These are phyloP conservation scores for Struthio camelus DNA, from an alignment of 2,113 vertebrate species.

Conservation along the genomic window DNA sequence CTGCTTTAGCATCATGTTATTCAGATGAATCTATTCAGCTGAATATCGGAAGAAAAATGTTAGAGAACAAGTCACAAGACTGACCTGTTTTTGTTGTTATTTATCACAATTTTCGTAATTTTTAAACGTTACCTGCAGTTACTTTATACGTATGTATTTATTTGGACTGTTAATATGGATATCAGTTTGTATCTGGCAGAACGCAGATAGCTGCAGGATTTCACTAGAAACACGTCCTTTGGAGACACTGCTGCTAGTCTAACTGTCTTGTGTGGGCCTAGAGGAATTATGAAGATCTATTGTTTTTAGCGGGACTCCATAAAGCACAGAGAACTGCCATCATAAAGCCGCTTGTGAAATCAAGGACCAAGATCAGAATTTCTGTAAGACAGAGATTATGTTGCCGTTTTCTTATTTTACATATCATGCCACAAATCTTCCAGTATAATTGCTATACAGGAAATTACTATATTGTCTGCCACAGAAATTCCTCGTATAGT, in stretches of 20 bases:
- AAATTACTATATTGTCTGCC: not conserved
- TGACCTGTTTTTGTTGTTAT: not conserved
- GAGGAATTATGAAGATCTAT: not conserved
- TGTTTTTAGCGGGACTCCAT: not conserved
- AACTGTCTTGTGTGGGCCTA: rapidly evolving
- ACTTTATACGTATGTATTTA: not conserved
- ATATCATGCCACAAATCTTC: not conserved
- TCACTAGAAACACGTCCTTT: not conserved
- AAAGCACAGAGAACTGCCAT: not conserved
- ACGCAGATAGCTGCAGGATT: not conserved
- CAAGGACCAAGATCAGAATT: not conserved
- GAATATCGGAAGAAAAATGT: not conserved
- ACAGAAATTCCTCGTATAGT: not conserved
- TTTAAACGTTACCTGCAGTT: not conserved
- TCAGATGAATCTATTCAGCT: not conserved
- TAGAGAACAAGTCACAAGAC: not conserved
- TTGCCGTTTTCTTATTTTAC: not conserved
- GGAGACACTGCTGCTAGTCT: not conserved
- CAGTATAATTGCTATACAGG: not conserved
- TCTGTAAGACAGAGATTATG: not conserved
- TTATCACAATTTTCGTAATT: not conserved
- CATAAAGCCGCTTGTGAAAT: not conserved
- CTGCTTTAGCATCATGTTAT: not conserved
- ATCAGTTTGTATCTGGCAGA: not conserved
- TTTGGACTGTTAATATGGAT: not conserved